A percentile compares a stretch with the other conserved stretches of the same genome.
Conservation (phyloP, 2,888 invertebrate species). For the Macrophya annulata region DNA sequence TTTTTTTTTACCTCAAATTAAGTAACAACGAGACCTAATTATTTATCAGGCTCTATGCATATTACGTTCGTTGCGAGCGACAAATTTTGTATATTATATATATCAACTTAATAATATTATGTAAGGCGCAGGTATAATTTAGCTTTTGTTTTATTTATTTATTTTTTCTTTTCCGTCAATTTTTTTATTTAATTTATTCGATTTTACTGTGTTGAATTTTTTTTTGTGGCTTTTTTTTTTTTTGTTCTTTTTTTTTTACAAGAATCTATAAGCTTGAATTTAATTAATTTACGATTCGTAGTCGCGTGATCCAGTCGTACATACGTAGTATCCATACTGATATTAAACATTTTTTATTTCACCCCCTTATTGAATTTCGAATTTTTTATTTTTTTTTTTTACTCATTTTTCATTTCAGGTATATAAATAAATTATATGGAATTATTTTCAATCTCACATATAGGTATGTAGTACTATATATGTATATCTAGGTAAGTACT, state of each 20-base stretch:
- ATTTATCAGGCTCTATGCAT: not conserved
- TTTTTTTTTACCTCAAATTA: not conserved
- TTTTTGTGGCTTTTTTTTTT: too few relatives aligned
- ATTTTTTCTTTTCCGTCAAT: too few relatives aligned
- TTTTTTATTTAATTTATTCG: not conserved
- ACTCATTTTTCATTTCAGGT: not conserved
- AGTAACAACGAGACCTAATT: too few relatives aligned
- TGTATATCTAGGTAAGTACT: too few relatives aligned
- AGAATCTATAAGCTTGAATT: not conserved
- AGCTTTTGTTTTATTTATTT: not conserved
- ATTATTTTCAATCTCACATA: not conserved
- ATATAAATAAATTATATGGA: not conserved
- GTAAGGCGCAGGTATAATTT: conserved; percentile 1
- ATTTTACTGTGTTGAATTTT: not conserved
- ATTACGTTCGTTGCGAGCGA: not conserved
- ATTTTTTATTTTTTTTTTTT: not conserved
- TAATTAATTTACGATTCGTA: not conserved
- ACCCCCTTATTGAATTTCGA: not conserved
- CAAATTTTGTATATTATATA: not conserved
- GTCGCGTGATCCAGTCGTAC: not conserved
- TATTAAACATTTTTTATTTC: not conserved
- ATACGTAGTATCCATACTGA: not conserved
- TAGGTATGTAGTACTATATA: too few relatives aligned
- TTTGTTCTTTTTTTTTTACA: not conserved
- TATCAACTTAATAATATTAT: not conserved